Base-by-base conservation (phyloP, 2,888 invertebrate genomes). In the Aricia artaxerxes region DNA sequence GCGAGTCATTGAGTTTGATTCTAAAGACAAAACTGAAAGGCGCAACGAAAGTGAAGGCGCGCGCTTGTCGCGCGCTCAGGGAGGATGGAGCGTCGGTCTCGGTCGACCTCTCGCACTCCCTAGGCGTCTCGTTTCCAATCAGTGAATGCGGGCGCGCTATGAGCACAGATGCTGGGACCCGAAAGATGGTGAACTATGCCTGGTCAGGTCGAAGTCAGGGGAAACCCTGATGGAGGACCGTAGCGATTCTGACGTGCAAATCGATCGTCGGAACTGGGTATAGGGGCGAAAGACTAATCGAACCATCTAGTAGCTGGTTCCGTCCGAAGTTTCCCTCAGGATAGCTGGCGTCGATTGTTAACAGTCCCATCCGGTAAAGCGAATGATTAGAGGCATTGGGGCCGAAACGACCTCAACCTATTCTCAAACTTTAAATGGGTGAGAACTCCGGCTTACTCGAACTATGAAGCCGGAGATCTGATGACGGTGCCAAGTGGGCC, bases 221-320 rank as follows among this genome's bases (percentile, higher is more conserved):
- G 95, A 95, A 96, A 96, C 95, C 94, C 93, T 95, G 96, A 94
- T 96, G 96, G 96, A 96, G 95, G 96, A 95, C 95, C 95, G 96
- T 90, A 96, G 96, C 96, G 95, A 95, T 96, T 81, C 80, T 82
- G 82, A 80, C 79, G 79, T 79, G 96, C 96, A 96, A 96, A 96
- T 96, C 96, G 96, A 96, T 96, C 96, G 95, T 96, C 95, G 91
- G 95, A 96, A 95, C 95, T 96, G 96, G 95, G 96, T 96, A 96
- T 96, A 96, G 96, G 95, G 96, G 95, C 95, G 95, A 95, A 95
- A 95, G 95, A 95, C 95, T 95, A 96, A 96, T 96, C 95, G 95
- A 96, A 96, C 96, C 96, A 96, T 96, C 96, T 96, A 96, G 95
- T 96, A 96, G 96, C 96, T 96, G 96, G 96, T 96, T 96, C 95